Percentiles rank a stretch among this genome's conserved stretches.
Evolutionary conservation across 2,113 vertebrate species (phyloP).

Genomic region (Camelus bactrianus): DNA sequence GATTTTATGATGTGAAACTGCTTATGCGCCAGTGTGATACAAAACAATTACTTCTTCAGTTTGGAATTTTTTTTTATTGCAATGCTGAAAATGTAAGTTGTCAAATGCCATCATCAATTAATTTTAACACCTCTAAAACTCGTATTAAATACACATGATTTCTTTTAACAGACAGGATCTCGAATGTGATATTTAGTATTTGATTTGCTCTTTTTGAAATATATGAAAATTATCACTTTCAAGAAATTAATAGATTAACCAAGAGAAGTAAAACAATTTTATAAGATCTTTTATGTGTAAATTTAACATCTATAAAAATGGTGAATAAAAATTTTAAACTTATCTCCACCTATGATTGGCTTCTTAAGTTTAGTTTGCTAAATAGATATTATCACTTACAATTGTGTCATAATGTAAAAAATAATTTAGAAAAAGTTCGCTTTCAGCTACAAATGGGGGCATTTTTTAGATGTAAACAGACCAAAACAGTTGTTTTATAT

Average conservation of each 20-base stretch:
- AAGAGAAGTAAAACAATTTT: neutral
- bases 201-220: neutral
- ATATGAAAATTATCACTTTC: neutral
- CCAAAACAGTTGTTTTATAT: neutral
- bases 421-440: neutral
- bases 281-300: neutral
- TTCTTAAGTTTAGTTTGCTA: neutral
- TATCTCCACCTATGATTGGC: neutral
- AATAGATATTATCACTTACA: neutral
- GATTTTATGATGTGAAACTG: neutral
- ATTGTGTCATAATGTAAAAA: neutral
- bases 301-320: neutral
- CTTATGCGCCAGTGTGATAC: neutral
- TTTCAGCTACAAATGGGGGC: neutral
- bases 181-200: neutral
- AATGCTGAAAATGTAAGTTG: neutral
- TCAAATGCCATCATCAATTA: neutral
- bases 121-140: neutral
- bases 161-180: neutral
- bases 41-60: neutral
- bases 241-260: neutral
- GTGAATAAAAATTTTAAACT: neutral
- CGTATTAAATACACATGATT: neutral
- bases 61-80: neutral
- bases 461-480: neutral